Conservation (phyloP, 2,888 invertebrate genomes). For the Ditula angustiorana region DNA sequence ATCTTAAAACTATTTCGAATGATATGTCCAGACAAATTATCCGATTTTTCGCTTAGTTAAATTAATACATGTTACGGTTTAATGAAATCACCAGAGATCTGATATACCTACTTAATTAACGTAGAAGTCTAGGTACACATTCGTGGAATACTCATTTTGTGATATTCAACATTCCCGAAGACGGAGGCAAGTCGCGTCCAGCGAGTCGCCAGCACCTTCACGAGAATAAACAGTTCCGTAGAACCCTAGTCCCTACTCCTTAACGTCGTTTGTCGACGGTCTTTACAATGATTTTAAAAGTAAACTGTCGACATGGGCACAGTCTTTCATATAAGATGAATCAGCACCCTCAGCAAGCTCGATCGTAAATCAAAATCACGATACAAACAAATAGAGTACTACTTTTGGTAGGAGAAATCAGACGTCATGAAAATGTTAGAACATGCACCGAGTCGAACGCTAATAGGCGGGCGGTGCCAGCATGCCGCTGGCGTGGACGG, state of each 20-base stretch:
- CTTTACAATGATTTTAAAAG: constrained; percentile 56
- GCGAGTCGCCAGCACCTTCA: constrained; percentile 84
- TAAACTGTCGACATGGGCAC: constrained; percentile 59
- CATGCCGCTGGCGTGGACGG: constrained; percentile 84
- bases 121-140: constrained; percentile 71
- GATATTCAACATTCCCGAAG: constrained; percentile 72
- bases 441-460: constrained; percentile 62
- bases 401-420: constrained; percentile 80
- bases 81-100: constrained; percentile 79
- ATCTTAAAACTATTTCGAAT: constrained; percentile 76
- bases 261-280: constrained; percentile 61
- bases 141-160: constrained; percentile 74
- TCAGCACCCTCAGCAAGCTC: constrained; percentile 65
- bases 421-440: constrained; percentile 51
- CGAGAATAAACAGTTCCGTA: constrained; percentile 67
- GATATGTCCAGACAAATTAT: constrained; percentile 75
- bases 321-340: constrained; percentile 48
- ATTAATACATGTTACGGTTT: constrained; percentile 76
- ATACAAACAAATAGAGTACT: constrained; percentile 72
- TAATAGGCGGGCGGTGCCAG: constrained; percentile 83
- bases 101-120: constrained; percentile 67
- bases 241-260: constrained; percentile 71
- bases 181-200: constrained; percentile 78
- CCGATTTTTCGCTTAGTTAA: constrained; percentile 75
- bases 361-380: constrained; percentile 59